Evolutionary conservation across 23 tunicate genomes (phyloP).

Genomic region (Trididemnum miniatum): DNA sequence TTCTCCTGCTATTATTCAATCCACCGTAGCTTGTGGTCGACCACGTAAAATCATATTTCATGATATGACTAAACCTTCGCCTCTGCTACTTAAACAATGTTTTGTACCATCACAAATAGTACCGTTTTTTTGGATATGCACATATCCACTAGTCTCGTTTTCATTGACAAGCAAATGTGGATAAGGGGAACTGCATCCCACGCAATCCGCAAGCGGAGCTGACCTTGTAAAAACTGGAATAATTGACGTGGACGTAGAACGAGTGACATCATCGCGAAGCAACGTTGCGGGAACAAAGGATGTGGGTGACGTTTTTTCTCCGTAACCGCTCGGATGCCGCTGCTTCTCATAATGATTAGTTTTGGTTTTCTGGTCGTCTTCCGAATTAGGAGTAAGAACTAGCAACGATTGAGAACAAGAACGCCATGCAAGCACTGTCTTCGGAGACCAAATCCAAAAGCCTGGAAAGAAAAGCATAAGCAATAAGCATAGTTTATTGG

Average conservation of each 20-base stretch:
- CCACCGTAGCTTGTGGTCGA: too few relatives aligned
- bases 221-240: conserved; percentile 22
- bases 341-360: background rate
- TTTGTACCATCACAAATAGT: background rate
- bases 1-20: too few relatives aligned
- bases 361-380: background rate
- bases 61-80: background rate
- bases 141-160: background rate
- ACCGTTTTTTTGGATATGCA: background rate
- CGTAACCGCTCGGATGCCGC: background rate
- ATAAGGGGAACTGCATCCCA: background rate
- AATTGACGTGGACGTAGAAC: conserved; percentile 8
- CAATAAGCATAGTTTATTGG: too few relatives aligned
- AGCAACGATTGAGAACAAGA: conserved; percentile 58
- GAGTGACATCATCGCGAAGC: conserved; percentile 5
- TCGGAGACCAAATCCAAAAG: conserved; percentile 86
- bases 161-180: background rate
- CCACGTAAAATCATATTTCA: too few relatives aligned
- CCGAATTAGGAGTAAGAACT: conserved; percentile 2
- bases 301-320: background rate
- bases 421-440: conserved; percentile 76
- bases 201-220: background rate
- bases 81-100: background rate
- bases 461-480: conserved; percentile 33
- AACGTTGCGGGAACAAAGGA: background rate